phyloP scores from a whole-genome alignment of 1,140 invertebrate species.

The Brachystomella parvula region DNA sequence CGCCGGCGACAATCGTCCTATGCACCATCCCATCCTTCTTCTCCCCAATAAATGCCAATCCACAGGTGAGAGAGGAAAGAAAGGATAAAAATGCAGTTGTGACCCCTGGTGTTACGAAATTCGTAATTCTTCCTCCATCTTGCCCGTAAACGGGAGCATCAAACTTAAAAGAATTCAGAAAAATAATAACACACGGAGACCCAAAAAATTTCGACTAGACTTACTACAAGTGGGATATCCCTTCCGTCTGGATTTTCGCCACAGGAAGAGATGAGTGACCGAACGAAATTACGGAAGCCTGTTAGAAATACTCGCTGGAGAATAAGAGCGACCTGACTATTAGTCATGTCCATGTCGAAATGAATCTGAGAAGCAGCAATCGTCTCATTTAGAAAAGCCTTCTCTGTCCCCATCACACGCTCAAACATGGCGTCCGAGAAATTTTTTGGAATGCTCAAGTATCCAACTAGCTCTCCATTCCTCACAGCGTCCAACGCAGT shows the following conservation, averaged over 20 bases:
- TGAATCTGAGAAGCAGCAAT: conserved; percentile 42
- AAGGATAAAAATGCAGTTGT: conserved; percentile 56
- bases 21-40: conserved; percentile 69
- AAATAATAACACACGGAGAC: background rate
- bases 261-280: conserved; percentile 10
- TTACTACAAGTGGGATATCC: conserved; percentile 20
- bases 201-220: background rate
- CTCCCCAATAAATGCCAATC: conserved; percentile 70
- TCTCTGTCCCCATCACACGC: background rate
- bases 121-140: conserved; percentile 54
- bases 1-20: conserved; percentile 62
- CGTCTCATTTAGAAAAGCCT: conserved; percentile 40
- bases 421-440: background rate
- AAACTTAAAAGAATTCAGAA: conserved; percentile 45
- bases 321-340: conserved; percentile 19
- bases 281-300: conserved; percentile 9
- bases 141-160: conserved; percentile 62
- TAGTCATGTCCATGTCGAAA: conserved; percentile 36
- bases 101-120: conserved; percentile 71
- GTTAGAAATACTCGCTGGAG: conserved; percentile 13
- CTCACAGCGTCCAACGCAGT: background rate
- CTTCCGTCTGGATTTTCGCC: conserved; percentile 18
- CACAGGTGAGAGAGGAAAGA: conserved; percentile 68
- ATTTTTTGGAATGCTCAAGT: background rate
- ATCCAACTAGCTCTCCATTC: conserved; percentile 2